Base-by-base conservation (phyloP, 1,140 invertebrate species). In the Adoxophyes honmai region DNA sequence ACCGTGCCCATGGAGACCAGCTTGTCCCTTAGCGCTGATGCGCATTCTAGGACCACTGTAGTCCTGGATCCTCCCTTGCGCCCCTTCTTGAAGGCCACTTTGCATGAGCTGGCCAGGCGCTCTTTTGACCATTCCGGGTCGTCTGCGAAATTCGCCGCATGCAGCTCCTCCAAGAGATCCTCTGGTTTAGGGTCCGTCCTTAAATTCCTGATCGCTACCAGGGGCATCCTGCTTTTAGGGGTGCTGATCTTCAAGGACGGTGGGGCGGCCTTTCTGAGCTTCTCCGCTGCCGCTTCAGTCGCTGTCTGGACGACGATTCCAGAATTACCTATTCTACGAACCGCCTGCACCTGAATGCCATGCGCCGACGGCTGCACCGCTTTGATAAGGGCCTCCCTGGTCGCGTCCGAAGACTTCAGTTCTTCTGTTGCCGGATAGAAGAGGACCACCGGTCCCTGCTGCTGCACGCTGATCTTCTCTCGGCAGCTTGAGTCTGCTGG, bases 221-320 rank as follows among this genome's bases (percentile, higher is more conserved):
- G 34, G 0, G 62, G 62, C 34, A 10, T 8, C 33, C 4, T 0
- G 8, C 4, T 13, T 48, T 61, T 0, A 53, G 52, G n/a, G n/a
- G n/a, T n/a, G n/a, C n/a, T n/a, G n/a, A n/a, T n/a, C 10, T 59
- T 53, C 4, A 44, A 4, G 0, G 33, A 6, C 10, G 62, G 66
- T 0, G 34, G 14, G 0, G 56, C 57, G 6, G 6, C 34, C 13
- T 33, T 37, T 0, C n/a, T n/a, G n/a, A 64, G 44, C 14, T 34
- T 57, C 4, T 10, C n/a, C 0, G 57, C 59, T 4, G 38, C 35
- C n/a, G 39, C 60, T 10, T 14, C 14, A 0, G 10, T 28, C 0
- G 60, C 34, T 0, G 63, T 66, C 10, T 55, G 52, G 0, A 69
- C 38, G 0, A 61, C 7, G 1, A 69, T 52, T 0, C 60, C 67